Base-by-base conservation (phyloP, 2,797 vertebrate genomes). In the Amblyopsis hoosieri region DNA sequence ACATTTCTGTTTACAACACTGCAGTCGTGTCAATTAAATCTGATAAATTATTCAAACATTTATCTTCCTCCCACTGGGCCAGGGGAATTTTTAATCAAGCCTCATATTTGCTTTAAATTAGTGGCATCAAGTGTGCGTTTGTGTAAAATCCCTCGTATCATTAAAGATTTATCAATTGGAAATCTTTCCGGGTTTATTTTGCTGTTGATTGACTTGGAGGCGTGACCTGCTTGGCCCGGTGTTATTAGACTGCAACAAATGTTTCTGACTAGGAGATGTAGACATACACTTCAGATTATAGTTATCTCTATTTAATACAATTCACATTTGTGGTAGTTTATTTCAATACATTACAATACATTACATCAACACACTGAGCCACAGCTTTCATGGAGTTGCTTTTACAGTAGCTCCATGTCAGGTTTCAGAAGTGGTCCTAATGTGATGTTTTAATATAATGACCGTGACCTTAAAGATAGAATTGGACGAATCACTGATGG, bases 41-140 rank as follows among this genome's bases (percentile, higher is more conserved):
- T 88, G 91, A 94, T 95, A 92, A 95, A 95, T 95, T 94, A 96
- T 96, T 94, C 93, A 96, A 93, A 94, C 92, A 82, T 94, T 95
- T 96, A 95, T 94, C 92, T 92, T 86, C 87, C 89, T 79, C 86
- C 93, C 92, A 65, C 54, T 37, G 33, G 7, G 94, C 93, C 92
- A 82, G 84, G 93, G 94, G 94, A 95, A 95, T 95, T 94, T 96
- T 96, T 97, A 96, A 98, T 97, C 94, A 95, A 94, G 94, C 90
- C 83, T 93, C 83, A 87, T 98, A 96, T 98, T 97, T 98, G 93
- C 95, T 97, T 97, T 97, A 96, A 95, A 96, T 97, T 96, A 97
- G 93, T 90, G 91, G 93, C 90, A 91, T 94, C 93, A 94, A 96
- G 94, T 93, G 92, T 94, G 94, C 92, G 91, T 95, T 95, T 95